These are phyloP conservation scores for Manis crassicaudata DNA, from an alignment of 2,797 vertebrate species.

Conservation along the genomic window DNA sequence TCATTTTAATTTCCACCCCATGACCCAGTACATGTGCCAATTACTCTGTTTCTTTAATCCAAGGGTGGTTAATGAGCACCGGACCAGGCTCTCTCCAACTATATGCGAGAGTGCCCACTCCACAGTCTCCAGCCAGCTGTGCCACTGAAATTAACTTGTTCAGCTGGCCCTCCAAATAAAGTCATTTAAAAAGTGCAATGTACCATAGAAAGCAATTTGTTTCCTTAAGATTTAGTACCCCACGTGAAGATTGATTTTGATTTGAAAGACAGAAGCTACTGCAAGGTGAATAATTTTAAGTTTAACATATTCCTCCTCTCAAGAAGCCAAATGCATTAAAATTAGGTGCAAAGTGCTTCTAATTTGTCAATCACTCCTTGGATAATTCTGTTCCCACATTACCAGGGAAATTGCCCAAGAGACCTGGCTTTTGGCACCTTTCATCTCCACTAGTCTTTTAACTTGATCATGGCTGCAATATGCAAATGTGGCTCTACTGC, in stretches of 20 bases:
- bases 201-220: slow-evolving; percentile 86
- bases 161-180: slow-evolving; percentile 86
- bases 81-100: slow-evolving; percentile 61
- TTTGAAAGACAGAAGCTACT: slow-evolving; percentile 84
- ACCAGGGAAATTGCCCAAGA: slow-evolving; percentile 82
- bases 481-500: slow-evolving; percentile 54
- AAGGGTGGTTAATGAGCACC: slow-evolving; percentile 71
- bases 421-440: slow-evolving; percentile 75
- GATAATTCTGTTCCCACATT: slow-evolving; percentile 81
- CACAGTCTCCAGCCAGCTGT: slow-evolving; percentile 78
- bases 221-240: slow-evolving; percentile 86
- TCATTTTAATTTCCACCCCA: slow-evolving; percentile 54
- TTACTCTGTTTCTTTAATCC: slow-evolving; percentile 65
- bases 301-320: slow-evolving; percentile 83
- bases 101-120: slow-evolving; percentile 65
- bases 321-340: slow-evolving; percentile 83
- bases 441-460: slow-evolving; percentile 60
- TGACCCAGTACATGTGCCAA: slow-evolving; percentile 42
- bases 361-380: slow-evolving; percentile 86
- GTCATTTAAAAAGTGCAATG: slow-evolving; percentile 84
- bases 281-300: slow-evolving; percentile 86
- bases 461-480: slow-evolving; percentile 68
- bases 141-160: slow-evolving; percentile 84
- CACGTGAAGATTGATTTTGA: slow-evolving; percentile 84
- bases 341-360: slow-evolving; percentile 87